These are phyloP conservation scores for Drosophila mayaguana DNA, from an alignment of 2,888 invertebrate genomes.

Conservation along the genomic window DNA sequence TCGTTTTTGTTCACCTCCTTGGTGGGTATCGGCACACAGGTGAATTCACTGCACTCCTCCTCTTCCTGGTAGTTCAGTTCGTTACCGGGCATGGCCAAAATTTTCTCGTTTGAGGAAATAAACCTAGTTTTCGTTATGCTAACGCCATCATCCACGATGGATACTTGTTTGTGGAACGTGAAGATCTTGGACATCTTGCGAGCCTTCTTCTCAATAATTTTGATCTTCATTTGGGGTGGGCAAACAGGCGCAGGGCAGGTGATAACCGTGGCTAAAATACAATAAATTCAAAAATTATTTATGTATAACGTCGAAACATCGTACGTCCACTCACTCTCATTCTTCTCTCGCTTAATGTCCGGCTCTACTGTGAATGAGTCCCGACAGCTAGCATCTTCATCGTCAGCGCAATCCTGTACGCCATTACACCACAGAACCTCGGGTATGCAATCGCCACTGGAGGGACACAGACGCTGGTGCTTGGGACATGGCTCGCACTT, in stretches of 20 bases:
- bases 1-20: constrained; percentile 73
- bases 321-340: constrained; percentile 70
- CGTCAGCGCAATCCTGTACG: constrained; percentile 92
- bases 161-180: constrained; percentile 79
- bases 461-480: constrained; percentile 89
- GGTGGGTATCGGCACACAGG: constrained; percentile 81
- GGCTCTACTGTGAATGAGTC: constrained; percentile 70
- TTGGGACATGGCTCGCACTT: constrained; percentile 90
- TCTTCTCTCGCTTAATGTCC: constrained; percentile 70
- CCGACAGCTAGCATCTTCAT: constrained; percentile 89
- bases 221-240: constrained; percentile 86
- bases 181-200: constrained; percentile 86
- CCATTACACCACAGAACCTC: constrained; percentile 92
- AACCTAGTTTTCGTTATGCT: constrained; percentile 80
- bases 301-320: no score
- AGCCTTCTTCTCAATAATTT: constrained; percentile 83
- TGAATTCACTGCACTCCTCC: constrained; percentile 83
- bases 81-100: constrained; percentile 71
- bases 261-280: constrained; percentile 61
- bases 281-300: background rate
- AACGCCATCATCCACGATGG: constrained; percentile 74
- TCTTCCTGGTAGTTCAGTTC: constrained; percentile 68
- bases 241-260: constrained; percentile 86
- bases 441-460: constrained; percentile 90
- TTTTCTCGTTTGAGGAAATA: constrained; percentile 72